Conservation (phyloP, 2,113 vertebrate genomes). For the Rostratula benghalensis region DNA sequence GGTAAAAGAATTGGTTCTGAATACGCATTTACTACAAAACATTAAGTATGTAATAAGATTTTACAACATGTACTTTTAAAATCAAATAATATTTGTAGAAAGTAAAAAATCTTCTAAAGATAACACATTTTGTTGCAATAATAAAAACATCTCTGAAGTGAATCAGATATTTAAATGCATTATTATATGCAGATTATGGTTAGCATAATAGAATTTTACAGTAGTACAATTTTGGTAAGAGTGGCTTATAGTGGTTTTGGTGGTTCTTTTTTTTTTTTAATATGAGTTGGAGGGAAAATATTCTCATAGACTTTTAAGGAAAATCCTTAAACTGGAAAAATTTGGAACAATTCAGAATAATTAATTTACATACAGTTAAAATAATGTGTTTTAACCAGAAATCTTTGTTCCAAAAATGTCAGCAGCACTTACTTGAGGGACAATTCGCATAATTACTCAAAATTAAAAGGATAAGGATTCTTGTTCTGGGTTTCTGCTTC, state of each 20-base stretch:
- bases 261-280: neutral
- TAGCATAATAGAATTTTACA: neutral
- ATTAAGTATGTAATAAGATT: neutral
- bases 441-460: neutral
- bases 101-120: neutral
- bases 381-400: neutral
- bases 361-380: neutral
- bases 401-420: neutral
- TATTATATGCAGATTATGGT: neutral
- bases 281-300: neutral
- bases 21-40: neutral
- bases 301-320: neutral
- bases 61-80: neutral
- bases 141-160: neutral
- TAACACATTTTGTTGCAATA: neutral
- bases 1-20: neutral
- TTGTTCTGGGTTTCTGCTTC: neutral
- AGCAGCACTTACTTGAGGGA: neutral
- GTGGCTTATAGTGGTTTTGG: neutral
- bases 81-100: neutral
- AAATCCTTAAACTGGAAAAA: neutral
- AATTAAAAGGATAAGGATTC: neutral
- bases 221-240: neutral
- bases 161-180: neutral
- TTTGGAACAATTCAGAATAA: neutral